Evolutionary conservation across 2,888 invertebrate genomes (phyloP).

Genomic region (Seira ritae): DNA sequence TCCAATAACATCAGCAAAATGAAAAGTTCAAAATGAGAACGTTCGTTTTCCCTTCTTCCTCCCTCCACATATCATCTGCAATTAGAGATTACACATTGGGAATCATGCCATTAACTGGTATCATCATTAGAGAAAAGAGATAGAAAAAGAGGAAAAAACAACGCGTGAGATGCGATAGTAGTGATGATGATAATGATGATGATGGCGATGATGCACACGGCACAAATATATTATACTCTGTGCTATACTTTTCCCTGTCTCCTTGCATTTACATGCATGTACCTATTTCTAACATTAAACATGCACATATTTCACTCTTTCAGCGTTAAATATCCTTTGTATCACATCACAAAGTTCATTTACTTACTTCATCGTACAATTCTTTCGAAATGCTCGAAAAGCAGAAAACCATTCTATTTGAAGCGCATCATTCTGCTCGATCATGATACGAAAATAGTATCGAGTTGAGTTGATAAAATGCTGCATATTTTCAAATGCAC

Average conservation of each 20-base stretch:
- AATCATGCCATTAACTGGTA: slow-evolving; percentile 30
- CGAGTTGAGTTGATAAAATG: too few species aligned
- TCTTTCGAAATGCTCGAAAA: too few species aligned
- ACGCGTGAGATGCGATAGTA: neutral
- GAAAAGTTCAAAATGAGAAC: slow-evolving; percentile 14
- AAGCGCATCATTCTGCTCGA: too few species aligned
- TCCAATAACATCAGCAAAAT: neutral
- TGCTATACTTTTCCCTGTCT: neutral
- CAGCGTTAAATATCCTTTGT: slow-evolving; percentile 5
- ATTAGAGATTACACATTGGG: slow-evolving; percentile 29
- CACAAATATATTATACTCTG: neutral
- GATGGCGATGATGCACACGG: slow-evolving; percentile 1
- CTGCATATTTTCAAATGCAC: too few species aligned
- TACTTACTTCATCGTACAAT: too few species aligned
- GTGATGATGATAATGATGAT: too few species aligned
- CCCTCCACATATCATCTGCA: slow-evolving; percentile 23
- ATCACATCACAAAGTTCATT: neutral
- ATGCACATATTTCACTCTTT: neutral
- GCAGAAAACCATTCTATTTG: too few species aligned
- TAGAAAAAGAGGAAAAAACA: neutral
- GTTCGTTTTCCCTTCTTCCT: slow-evolving; percentile 6
- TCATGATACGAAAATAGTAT: too few species aligned
- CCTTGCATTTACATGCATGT: neutral
- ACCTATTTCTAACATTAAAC: too few species aligned
- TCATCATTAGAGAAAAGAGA: neutral